Percentiles rank a stretch among this genome's conserved stretches.
These are phyloP conservation scores for Corvus cornix DNA, from an alignment of 2,113 vertebrate species.

Conservation along the genomic window DNA sequence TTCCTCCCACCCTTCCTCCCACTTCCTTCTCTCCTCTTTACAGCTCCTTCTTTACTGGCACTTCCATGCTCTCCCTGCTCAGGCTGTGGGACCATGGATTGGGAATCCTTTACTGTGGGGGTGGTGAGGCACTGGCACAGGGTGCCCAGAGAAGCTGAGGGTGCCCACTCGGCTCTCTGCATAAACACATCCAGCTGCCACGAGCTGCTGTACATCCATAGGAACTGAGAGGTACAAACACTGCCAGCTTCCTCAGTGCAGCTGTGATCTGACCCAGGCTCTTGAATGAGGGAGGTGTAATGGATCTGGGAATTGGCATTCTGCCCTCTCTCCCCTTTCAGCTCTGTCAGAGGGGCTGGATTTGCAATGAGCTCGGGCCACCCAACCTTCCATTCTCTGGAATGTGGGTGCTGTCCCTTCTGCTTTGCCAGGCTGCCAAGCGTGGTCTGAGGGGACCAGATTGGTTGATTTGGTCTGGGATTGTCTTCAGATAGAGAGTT, in stretches of 20 bases:
- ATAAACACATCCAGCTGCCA: neutral
- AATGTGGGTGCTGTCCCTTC: neutral
- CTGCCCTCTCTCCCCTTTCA: neutral
- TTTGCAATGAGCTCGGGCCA: neutral
- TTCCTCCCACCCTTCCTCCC: neutral
- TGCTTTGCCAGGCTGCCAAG: neutral
- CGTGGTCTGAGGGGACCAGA: neutral
- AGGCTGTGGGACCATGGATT: neutral
- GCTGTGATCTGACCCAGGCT: neutral
- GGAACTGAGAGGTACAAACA: neutral
- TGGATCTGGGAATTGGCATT: neutral
- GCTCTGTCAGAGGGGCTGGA: neutral
- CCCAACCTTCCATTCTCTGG: neutral
- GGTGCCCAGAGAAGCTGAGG: neutral
- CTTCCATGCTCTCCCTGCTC: neutral
- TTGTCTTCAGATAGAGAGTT: neutral
- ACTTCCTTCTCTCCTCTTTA: neutral
- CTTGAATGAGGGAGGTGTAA: neutral
- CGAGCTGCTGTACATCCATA: neutral
- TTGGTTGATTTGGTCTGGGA: neutral
- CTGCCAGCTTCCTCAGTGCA: neutral
- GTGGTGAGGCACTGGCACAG: neutral
- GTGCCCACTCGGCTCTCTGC: neutral
- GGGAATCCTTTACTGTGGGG: no score
- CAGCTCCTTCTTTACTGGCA: neutral